Evolutionary conservation across 2,113 vertebrate species (phyloP).

Genomic region (Zeus faber): DNA sequence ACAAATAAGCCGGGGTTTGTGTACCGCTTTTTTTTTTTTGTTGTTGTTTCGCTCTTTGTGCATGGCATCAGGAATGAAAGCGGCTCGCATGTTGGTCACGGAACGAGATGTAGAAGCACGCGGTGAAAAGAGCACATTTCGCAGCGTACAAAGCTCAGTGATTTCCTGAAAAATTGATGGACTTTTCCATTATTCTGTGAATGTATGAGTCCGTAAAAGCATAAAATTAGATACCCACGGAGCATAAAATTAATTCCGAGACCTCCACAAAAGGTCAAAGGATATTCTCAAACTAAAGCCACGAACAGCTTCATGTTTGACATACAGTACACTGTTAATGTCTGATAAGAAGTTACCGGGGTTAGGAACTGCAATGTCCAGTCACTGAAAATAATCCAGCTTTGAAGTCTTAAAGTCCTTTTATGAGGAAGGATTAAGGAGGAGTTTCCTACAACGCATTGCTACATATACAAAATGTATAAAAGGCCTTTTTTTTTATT

Average conservation of each 20-base stretch:
- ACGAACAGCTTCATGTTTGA: conserved; percentile 68
- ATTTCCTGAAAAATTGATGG: conserved; percentile 44
- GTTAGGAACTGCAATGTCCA: conserved; percentile 66
- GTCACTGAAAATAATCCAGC: conserved; percentile 63
- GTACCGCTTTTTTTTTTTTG: conserved; percentile 12
- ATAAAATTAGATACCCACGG: conserved; percentile 72
- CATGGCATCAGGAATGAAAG: conserved; percentile 28
- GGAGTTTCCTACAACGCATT: conserved; percentile 59
- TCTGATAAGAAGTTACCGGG: conserved; percentile 59
- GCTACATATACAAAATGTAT: conserved; percentile 43
- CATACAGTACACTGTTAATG: conserved; percentile 59
- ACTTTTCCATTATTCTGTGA: conserved; percentile 63
- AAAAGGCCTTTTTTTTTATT: conserved; percentile 31
- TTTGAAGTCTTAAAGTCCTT: conserved; percentile 65
- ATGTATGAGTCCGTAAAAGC: conserved; percentile 66
- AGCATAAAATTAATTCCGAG: conserved; percentile 72
- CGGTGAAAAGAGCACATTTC: too few relatives aligned
- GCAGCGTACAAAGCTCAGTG: conserved; percentile 28
- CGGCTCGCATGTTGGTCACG: conserved; percentile 17
- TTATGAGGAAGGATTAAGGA: conserved; percentile 59
- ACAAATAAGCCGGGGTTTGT: too few relatives aligned
- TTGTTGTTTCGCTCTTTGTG: conserved; percentile 25
- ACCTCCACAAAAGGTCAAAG: conserved; percentile 69
- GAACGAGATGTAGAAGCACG: conserved; percentile 36
- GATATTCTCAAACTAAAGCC: conserved; percentile 70